Base-by-base conservation (phyloP, 2,797 vertebrate species). In the Gymnopithys bicolor region DNA sequence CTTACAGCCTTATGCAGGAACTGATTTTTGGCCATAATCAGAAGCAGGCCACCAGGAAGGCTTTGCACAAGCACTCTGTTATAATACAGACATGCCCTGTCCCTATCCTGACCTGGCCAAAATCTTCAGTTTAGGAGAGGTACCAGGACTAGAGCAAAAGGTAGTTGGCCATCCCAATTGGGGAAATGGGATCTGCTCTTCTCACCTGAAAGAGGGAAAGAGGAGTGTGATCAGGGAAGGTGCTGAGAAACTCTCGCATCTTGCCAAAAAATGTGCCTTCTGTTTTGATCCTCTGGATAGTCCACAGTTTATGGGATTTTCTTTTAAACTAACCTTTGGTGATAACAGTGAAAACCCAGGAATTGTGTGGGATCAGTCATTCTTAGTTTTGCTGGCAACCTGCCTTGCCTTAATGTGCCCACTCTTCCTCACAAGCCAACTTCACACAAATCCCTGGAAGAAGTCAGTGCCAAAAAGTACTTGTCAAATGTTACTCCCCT, bases 251-350 rank as follows among this genome's bases (percentile, higher is more conserved):
- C 39, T 46, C 56, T 52, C 22, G 2, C 16, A 43, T 62, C 37
- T 63, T 82, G 30, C 45, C 30, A 45, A 59, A 58, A 89, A 93
- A 63, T 11, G 4, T 33, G 8, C 30, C 30, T 55, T 25, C 33
- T n/a, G 19, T 63, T 81, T 46, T 67, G 12, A 53, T 53, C 27
- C 17, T 77, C 39, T 59, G n/a, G 11, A 25, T 51, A 66, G 48
- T 17, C 22, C 56, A 66, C 8, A 67, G 13, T 56, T 93, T 74
- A 55, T 64, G 60, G 17, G 18, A 32, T 83, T 90, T 79, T 79
- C 69, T 91, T 86, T 95, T 77, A 53, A 79, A 86, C 46, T 67
- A 82, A 87, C 55, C 21, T 77, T 92, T 83, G 55, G 35, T 62
- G 56, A 51, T 35, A 90, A 53, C 75, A 68, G 13, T 45, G 49